Conservation (phyloP, 2,797 vertebrate species). For the Margarornis squamiger region DNA sequence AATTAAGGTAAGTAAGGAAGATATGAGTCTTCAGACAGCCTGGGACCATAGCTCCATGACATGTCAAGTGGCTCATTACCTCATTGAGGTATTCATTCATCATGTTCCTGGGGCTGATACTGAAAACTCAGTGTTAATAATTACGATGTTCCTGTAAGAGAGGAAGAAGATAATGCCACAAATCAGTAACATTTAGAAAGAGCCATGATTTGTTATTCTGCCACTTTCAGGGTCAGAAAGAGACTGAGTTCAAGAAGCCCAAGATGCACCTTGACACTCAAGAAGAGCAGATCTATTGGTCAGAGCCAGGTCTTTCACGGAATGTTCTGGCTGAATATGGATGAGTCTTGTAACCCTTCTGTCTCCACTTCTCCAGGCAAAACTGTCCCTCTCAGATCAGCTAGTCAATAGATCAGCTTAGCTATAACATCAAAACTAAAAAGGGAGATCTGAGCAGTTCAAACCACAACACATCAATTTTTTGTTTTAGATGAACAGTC, state of each 20-base stretch:
- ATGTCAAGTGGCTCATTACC: background rate
- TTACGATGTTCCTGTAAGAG: background rate
- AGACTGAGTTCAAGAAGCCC: background rate
- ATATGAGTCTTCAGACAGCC: background rate
- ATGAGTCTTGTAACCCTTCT: background rate
- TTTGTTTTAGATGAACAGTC: background rate
- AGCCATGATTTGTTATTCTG: background rate
- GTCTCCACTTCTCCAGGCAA: background rate
- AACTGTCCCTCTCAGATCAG: background rate
- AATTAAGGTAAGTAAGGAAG: background rate
- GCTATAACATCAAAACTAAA: background rate
- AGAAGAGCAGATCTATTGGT: background rate
- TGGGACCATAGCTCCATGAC: background rate
- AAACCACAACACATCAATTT: background rate
- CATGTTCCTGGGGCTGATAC: background rate
- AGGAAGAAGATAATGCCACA: background rate
- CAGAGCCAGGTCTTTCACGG: background rate
- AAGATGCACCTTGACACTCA: background rate
- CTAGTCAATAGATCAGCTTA: background rate
- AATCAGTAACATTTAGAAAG: background rate
- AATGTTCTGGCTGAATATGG: background rate
- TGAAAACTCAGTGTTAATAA: background rate
- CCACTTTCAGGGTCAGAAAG: background rate
- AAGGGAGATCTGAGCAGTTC: background rate
- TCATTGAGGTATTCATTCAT: background rate